These are phyloP conservation scores for Caloenas nicobarica DNA, from an alignment of 2,113 vertebrate species.

Conservation along the genomic window DNA sequence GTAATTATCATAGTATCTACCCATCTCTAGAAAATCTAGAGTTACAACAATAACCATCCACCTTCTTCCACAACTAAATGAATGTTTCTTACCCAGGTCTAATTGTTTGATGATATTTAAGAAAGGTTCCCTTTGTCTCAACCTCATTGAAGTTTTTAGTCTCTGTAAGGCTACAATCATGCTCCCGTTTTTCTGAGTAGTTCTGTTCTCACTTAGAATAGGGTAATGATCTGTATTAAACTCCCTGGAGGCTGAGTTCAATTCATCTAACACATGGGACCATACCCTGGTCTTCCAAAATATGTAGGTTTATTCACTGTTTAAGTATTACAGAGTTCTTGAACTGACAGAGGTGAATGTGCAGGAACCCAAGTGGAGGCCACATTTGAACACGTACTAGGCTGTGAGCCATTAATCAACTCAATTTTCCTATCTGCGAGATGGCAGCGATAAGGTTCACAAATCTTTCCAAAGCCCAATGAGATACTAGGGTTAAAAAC, in stretches of 20 bases:
- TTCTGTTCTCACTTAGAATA: not conserved
- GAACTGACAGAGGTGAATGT: not conserved
- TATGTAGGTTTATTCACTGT: not conserved
- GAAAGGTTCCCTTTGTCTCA: not conserved
- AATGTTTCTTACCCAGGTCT: not conserved
- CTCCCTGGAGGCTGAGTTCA: not conserved
- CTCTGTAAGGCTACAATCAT: not conserved
- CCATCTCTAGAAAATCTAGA: not conserved
- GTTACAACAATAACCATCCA: not conserved
- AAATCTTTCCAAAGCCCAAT: not conserved
- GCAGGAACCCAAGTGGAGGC: not conserved
- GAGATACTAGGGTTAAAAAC: not conserved
- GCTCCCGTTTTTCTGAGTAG: not conserved
- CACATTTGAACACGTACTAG: rapidly evolving
- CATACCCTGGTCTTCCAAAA: not conserved
- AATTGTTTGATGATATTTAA: not conserved
- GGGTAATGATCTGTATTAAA: not conserved
- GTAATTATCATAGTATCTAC: not conserved
- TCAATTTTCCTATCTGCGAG: not conserved
- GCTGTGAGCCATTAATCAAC: not conserved
- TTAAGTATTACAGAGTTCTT: not conserved
- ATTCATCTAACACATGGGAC: not conserved
- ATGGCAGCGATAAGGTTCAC: not conserved
- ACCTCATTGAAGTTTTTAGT: not conserved
- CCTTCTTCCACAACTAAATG: not conserved